These are phyloP conservation scores for Carapus acus DNA, from an alignment of 2,797 vertebrate genomes.

Conservation along the genomic window DNA sequence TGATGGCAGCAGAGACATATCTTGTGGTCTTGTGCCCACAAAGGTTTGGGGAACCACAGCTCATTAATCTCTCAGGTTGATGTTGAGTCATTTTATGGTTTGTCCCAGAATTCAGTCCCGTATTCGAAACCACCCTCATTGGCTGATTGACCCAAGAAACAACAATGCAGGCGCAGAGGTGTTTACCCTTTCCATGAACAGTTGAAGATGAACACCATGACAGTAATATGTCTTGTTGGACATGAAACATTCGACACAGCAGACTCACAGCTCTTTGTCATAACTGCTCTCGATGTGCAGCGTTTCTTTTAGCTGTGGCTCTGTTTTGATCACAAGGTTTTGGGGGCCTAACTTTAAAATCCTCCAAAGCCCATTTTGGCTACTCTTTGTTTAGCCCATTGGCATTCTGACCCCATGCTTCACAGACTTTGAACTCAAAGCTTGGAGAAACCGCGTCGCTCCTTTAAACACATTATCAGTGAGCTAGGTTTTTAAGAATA, in stretches of 20 bases:
- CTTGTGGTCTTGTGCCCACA: too few species aligned
- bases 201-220: conserved; percentile 1
- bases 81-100: too few species aligned
- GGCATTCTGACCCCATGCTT: conserved; percentile 79
- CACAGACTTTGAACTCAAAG: conserved; percentile 79
- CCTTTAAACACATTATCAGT: conserved; percentile 83
- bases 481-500: conserved; percentile 77
- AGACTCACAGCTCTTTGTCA: conserved; percentile 43
- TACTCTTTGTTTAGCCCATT: conserved; percentile 80
- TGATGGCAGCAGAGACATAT: too few species aligned
- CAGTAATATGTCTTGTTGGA: conserved; percentile 26
- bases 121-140: too few species aligned
- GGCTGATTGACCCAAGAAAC: too few species aligned
- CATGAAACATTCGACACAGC: conserved; percentile 31
- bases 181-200: too few species aligned
- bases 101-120: too few species aligned
- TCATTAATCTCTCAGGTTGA: too few species aligned
- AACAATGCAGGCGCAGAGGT: too few species aligned
- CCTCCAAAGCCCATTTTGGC: conserved; percentile 76
- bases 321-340: conserved; percentile 76
- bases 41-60: too few species aligned
- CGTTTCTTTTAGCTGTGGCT: conserved; percentile 67
- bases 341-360: conserved; percentile 74
- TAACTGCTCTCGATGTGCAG: conserved; percentile 55
- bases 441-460: conserved; percentile 77